Evolutionary conservation across 2,797 vertebrate genomes (phyloP), one percentile per base, ranked within the genome.

Genomic region (Rhynchotus rufescens): DNA sequence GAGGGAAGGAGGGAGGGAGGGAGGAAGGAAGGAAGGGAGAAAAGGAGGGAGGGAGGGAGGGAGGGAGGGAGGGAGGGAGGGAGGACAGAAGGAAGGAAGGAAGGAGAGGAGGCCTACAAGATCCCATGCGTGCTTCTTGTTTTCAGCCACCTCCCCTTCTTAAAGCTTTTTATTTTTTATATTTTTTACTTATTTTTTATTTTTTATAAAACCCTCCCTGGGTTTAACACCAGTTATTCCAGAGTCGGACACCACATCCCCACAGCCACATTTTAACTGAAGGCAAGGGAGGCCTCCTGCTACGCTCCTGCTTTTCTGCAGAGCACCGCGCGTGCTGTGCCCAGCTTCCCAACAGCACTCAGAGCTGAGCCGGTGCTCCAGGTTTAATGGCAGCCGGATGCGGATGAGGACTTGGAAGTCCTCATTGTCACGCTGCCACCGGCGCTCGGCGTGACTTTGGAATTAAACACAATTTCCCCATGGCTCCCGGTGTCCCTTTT

Each of bases 401-500:
- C 30, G 80, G 86, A 93, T 93, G 92, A 95, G 90, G 83, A 76
- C 83, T 89, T 92, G 94, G 80, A 78, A 94, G 84, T 90, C 86
- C 91, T 94, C 86, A 90, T 94, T 90, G 93, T 96, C 91, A 92
- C 87, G 91, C 93, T 94, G 94, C 95, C 92, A 78, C 95, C 44
- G 94, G 84, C 91, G 95, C 92, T 84, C 95, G 67, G 72, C 92
- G 92, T 94, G 95, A 96, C 95, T 96, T 96, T 94, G 93, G 95
- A 96, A 96, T 96, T 95, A 96, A 96, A 95, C 89, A 95, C 95
- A 93, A 96, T 96, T 96, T 96, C 95, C 95, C 89, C 95, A 84
- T 52, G 95, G 92, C 94, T 96, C 59, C 0, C 92, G 82, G 92
- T 96, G 94, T 96, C 95, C 95, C 95, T 96, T 96, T 96, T 96